These are phyloP conservation scores for Bombylius discolor DNA, from an alignment of 2,888 invertebrate species.

Conservation along the genomic window DNA sequence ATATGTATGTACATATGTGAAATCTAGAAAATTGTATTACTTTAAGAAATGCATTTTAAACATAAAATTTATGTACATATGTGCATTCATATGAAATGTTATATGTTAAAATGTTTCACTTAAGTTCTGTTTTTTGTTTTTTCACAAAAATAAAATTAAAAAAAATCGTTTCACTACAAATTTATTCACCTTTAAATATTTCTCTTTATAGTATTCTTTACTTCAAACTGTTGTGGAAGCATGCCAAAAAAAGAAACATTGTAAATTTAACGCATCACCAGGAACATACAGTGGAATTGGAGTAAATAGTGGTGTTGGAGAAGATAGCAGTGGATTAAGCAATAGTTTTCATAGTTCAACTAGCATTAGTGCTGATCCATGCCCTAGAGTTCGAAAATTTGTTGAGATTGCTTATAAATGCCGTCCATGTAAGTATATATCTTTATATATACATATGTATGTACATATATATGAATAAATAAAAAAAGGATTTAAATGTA, in stretches of 20 bases:
- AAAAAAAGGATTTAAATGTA: too few species aligned
- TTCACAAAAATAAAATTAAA: neutral
- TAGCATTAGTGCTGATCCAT: constrained; percentile 50
- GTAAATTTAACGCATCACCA: constrained; percentile 79
- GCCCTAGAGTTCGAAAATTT: constrained; percentile 82
- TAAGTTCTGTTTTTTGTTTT: neutral
- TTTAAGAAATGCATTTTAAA: too few species aligned
- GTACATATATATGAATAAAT: neutral
- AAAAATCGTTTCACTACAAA: too few species aligned
- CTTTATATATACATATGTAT: neutral
- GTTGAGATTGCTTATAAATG: constrained; percentile 94
- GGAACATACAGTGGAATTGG: constrained; percentile 66
- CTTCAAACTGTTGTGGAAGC: constrained; percentile 89
- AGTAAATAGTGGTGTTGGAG: constrained; percentile 27
- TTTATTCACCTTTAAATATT: neutral
- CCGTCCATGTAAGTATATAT: constrained; percentile 77
- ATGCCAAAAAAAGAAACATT: constrained; percentile 86
- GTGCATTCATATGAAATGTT: too few species aligned
- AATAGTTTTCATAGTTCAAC: constrained; percentile 20
- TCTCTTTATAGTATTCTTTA: constrained; percentile 56
- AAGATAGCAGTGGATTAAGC: constrained; percentile 25
- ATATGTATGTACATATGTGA: too few species aligned
- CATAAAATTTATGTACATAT: too few species aligned
- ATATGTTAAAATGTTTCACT: too few species aligned
- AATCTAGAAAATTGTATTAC: too few species aligned